Evolutionary conservation across 1,140 invertebrate species (phyloP), one percentile per base, ranked within the genome.

Genomic region (Neodiprion fabricii): DNA sequence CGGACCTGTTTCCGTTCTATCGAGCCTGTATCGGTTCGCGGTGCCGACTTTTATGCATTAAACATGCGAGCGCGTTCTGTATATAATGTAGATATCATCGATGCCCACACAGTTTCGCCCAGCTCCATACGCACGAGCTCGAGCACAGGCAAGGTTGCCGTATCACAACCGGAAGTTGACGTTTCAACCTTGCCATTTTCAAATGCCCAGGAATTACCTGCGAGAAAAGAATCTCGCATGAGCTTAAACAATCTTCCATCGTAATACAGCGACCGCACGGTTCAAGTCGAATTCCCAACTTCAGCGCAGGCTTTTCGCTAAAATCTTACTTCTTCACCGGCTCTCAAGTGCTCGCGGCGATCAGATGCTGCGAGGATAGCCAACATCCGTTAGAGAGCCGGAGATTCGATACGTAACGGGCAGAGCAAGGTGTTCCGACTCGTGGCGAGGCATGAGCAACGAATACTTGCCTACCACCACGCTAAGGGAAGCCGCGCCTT

Each of bases 51-150:
- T 69, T 69, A 69, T 69, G 67, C 67, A 47, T 69, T 47, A 69
- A 12, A 47, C 67, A 47, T 69, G 40, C 67, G 40, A 21, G 40
- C 67, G 67, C 40, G n/a, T 69, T 69, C 67, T 69, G 40, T 69
- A 40, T 69, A 40, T 40, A 69, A 69, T 69, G 67, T 47, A 69
- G 67, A 69, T 69, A 69, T 21, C 40, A 69, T 69, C 21, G 67
- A 69, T 69, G 23, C 67, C 67, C 67, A 69, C 67, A 69, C 67
- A 69, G 21, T 69, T 69, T 40, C 28, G 28, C 28, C 28, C 28
- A 40, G 28, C 67, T 69, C 21, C 23, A 11, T 12, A 47, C 67
- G 40, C 17, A 47, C 67, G 67, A 61, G n/a, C 53, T 17, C 0
- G 28, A 40, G 53, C 53, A 11, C 5, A 61, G 53, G 4, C 53